Conservation (phyloP, 2,797 vertebrate genomes). For the Xenentodon cancila region DNA sequence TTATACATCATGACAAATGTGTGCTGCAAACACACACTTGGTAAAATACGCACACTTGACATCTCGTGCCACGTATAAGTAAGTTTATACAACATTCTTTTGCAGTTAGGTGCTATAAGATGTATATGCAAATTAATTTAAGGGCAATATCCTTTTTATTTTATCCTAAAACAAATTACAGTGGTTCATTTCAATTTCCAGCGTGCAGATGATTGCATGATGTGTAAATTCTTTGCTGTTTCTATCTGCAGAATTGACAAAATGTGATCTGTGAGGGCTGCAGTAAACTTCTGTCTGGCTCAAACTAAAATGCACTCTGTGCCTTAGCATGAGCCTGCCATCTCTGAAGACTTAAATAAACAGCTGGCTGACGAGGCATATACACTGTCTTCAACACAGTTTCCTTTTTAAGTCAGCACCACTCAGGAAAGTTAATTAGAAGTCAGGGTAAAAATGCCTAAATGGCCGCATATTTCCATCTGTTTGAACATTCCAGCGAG, state of each 20-base stretch:
- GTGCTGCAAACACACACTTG: slow-evolving; percentile 13
- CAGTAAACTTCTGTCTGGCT: slow-evolving; percentile 25
- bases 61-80: no score
- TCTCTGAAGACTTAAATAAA: slow-evolving; percentile 66
- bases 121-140: no score
- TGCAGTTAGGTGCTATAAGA: no score
- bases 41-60: slow-evolving; percentile 1
- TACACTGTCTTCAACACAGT: slow-evolving; percentile 47
- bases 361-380: slow-evolving; percentile 36
- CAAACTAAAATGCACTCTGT: slow-evolving; percentile 32
- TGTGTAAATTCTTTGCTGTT: slow-evolving; percentile 43
- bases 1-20: slow-evolving; percentile 47
- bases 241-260: slow-evolving; percentile 33
- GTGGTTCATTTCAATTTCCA: not conserved
- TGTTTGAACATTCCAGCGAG: slow-evolving; percentile 57
- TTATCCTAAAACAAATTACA: not conserved
- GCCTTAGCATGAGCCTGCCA: slow-evolving; percentile 47
- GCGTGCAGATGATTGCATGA: slow-evolving; percentile 21
- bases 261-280: slow-evolving; percentile 22
- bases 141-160: no score
- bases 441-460: slow-evolving; percentile 52
- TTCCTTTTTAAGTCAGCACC: slow-evolving; percentile 73
- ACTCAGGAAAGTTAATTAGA: slow-evolving; percentile 60
- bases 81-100: no score
- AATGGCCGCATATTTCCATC: slow-evolving; percentile 32